phyloP scores from a whole-genome alignment of 2,113 vertebrate genomes.

The Solea senegalensis region DNA sequence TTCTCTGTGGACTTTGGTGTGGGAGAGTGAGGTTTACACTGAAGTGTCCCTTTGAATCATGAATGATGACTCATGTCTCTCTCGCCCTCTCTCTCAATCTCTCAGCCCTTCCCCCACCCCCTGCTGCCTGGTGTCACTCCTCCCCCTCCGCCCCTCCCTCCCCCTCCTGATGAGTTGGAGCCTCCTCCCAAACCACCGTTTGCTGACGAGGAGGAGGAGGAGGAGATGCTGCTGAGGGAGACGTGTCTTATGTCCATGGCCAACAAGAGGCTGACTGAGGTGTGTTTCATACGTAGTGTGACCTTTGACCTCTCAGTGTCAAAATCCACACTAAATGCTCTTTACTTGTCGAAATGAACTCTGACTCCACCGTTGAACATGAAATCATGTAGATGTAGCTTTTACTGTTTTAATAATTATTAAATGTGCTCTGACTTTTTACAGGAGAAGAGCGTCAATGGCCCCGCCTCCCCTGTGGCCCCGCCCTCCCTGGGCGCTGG shows the following conservation, averaged over 20 bases:
- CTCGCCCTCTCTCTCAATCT: constrained; percentile 1
- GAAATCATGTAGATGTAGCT: too few relatives aligned
- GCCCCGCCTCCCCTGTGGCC: constrained; percentile 85
- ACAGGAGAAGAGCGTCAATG: constrained; percentile 85
- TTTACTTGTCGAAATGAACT: too few relatives aligned
- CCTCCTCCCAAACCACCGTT: constrained; percentile 96
- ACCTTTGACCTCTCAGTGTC: too few relatives aligned
- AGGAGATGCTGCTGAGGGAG: constrained; percentile 97
- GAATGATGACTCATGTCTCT: too few relatives aligned
- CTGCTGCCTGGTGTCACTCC: constrained; percentile 79
- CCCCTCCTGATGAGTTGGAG: constrained; percentile 85
- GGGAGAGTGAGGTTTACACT: too few relatives aligned
- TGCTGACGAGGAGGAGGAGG: constrained; percentile 97
- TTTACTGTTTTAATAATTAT: too few relatives aligned
- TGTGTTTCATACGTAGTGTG: constrained; percentile 6
- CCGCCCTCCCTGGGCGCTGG: constrained; percentile 40
- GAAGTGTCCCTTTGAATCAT: too few relatives aligned
- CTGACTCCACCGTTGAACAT: too few relatives aligned
- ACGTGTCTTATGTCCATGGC: constrained; percentile 94
- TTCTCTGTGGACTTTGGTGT: too few relatives aligned
- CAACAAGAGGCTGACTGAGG: constrained; percentile 80
- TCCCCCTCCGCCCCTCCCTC: constrained; percentile 89
- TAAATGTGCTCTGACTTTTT: not conserved
- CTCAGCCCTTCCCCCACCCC: constrained; percentile 77
- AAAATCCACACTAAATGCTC: too few relatives aligned